Evolutionary conservation across 2,888 invertebrate species (phyloP), one percentile per base, ranked within the genome.

Genomic region (Oeneis ivallda): DNA sequence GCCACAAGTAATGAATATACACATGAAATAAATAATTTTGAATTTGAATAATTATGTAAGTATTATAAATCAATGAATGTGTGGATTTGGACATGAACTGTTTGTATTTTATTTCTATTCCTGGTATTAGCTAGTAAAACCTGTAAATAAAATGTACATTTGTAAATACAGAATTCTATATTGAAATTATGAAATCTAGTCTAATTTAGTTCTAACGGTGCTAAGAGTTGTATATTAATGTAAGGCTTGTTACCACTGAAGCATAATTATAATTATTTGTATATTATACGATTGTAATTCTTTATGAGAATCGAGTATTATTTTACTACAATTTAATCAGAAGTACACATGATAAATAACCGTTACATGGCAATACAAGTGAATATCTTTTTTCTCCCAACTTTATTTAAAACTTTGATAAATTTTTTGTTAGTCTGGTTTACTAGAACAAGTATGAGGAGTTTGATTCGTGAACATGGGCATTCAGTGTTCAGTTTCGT

Each of bases 131-230:
- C 26, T 62, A 64, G 43, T 17, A 56, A 17, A 50, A 62, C 54
- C 8, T 69, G 66, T 64, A 68, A 73, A 71, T 72, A 72, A 76
- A 71, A 49, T 77, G 85, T 85, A 85, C 79, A 83, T 81, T 78
- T 82, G 81, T 85, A 84, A 74, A 85, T 84, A 85, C 66, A 71
- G 68, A 74, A 75, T 76, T 73, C 66, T 76, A 76, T 79, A 77
- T 80, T 74, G 76, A 83, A 82, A 80, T 79, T 81, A 69, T 66
- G 80, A 81, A 81, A 75, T 91, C 91, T 92, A 92, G 91, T 92
- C 91, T 91, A 87, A 90, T 79, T 88, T 91, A 91, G 89, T 80
- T 84, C 82, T 91, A 89, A 88, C 83, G 91, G 91, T 92, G 91
- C 91, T 92, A 90, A 91, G 91, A 81, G 84, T 78, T 90, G 89